Conservation (phyloP, 1,140 invertebrate species). For the Myzus persicae region DNA sequence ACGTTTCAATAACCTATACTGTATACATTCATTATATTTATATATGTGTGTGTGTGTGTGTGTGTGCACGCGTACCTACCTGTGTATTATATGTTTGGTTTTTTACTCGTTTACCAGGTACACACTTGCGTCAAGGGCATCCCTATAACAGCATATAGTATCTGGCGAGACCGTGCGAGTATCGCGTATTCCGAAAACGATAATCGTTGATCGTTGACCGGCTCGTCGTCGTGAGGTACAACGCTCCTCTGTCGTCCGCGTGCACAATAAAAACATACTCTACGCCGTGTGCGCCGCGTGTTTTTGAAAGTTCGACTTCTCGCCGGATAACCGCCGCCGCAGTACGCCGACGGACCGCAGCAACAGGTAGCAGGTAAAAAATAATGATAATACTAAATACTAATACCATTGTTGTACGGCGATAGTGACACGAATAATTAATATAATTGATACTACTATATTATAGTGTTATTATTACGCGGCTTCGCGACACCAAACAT, state of each 20-base stretch:
- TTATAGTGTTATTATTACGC: not conserved
- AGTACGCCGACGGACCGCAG: too few relatives aligned
- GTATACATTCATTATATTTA: not conserved
- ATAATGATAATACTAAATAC: too few relatives aligned
- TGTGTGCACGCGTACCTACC: not conserved
- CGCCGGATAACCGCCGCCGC: not conserved
- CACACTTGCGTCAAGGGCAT: slow-evolving; percentile 42
- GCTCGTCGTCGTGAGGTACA: not conserved
- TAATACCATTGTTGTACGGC: not conserved
- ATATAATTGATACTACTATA: not conserved
- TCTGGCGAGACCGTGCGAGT: not conserved
- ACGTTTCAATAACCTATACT: not conserved
- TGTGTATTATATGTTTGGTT: not conserved
- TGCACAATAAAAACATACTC: not conserved
- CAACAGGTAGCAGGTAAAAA: not conserved
- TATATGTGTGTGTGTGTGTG: not conserved
- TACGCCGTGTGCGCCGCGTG: not conserved
- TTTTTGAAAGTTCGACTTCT: slow-evolving; percentile 15
- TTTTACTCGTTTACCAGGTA: not conserved
- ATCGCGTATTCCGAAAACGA: slow-evolving; percentile 7
- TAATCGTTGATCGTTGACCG: slow-evolving; percentile 30
- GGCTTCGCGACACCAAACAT: too few relatives aligned
- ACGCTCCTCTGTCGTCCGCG: not conserved
- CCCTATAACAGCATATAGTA: slow-evolving; percentile 38
- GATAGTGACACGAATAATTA: not conserved